phyloP scores from a whole-genome alignment of 2,888 invertebrate species.

The Timema podura region DNA sequence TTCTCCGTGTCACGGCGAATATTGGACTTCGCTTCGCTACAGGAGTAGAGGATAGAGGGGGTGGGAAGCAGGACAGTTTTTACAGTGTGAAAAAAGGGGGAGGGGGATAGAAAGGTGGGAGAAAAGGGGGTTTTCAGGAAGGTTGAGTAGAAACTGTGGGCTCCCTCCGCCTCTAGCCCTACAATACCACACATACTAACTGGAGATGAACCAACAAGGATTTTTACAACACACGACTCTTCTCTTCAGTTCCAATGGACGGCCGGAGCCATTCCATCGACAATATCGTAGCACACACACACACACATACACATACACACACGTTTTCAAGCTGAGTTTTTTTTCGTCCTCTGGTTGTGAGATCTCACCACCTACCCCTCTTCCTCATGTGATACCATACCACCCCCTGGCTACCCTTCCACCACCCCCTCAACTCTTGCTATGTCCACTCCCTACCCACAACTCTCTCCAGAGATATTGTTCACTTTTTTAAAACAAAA shows the following conservation, averaged over 20 bases:
- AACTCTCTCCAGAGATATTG: background rate
- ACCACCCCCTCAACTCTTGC: background rate
- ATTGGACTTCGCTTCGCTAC: constrained; percentile 29
- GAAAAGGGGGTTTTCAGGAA: background rate
- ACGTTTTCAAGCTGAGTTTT: too few relatives aligned
- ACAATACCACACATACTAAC: background rate
- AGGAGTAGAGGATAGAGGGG: background rate
- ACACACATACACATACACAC: too few relatives aligned
- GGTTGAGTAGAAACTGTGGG: background rate
- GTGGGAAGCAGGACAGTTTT: background rate
- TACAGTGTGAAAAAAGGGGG: constrained; percentile 10
- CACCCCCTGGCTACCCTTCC: background rate
- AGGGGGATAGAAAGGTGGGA: constrained; percentile 10
- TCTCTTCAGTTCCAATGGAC: constrained; percentile 22
- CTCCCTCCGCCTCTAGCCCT: background rate
- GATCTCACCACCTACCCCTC: background rate
- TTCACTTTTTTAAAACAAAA: background rate
- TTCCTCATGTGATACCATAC: background rate
- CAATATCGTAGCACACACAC: constrained; percentile 4
- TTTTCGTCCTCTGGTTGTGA: background rate
- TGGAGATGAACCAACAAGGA: constrained; percentile 13
- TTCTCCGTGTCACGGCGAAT: constrained; percentile 32
- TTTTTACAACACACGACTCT: constrained; percentile 9
- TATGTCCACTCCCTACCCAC: background rate
- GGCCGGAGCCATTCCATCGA: constrained; percentile 16